phyloP scores from a whole-genome alignment of 2,797 vertebrate genomes.

The Aphelocoma californica region DNA sequence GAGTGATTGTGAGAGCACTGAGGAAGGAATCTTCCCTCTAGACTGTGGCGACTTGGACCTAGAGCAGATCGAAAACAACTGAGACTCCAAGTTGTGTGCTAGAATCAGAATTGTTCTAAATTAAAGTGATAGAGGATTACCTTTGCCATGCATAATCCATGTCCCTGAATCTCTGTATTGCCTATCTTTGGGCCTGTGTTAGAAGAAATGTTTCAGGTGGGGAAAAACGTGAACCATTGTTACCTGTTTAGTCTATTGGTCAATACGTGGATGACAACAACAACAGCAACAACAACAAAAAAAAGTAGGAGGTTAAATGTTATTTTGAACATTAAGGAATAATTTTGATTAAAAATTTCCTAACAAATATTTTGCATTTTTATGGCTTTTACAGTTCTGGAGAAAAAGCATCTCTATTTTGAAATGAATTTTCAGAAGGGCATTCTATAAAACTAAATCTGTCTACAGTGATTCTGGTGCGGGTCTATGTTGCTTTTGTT shows the following conservation, averaged over 20 bases:
- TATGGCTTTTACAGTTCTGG: constrained; percentile 74
- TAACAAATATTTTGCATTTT: constrained; percentile 75
- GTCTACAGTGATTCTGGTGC: constrained; percentile 61
- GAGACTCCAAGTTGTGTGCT: constrained; percentile 49
- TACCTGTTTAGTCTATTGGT: constrained; percentile 69
- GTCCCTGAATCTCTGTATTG: constrained; percentile 67
- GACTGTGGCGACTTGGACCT: constrained; percentile 77
- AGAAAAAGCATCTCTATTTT: constrained; percentile 75
- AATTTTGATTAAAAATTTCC: constrained; percentile 69
- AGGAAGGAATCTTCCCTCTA: constrained; percentile 69
- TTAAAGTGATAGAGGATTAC: constrained; percentile 61
- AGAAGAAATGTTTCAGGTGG: constrained; percentile 58
- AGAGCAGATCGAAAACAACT: constrained; percentile 80
- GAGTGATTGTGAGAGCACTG: constrained; percentile 73
- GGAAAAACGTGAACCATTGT: constrained; percentile 59
- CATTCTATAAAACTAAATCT: constrained; percentile 63
- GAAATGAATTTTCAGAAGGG: constrained; percentile 74
- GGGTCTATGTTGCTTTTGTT: constrained; percentile 60
- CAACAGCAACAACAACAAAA: background rate
- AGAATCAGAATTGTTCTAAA: constrained; percentile 56
- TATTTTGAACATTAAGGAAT: constrained; percentile 65
- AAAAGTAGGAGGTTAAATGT: constrained; percentile 35
- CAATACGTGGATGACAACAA: constrained; percentile 23
- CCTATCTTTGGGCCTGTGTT: constrained; percentile 56
- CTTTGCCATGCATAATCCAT: constrained; percentile 69